These are phyloP conservation scores for Meiosimyza decipiens DNA, from an alignment of 2,888 invertebrate genomes.

Conservation along the genomic window DNA sequence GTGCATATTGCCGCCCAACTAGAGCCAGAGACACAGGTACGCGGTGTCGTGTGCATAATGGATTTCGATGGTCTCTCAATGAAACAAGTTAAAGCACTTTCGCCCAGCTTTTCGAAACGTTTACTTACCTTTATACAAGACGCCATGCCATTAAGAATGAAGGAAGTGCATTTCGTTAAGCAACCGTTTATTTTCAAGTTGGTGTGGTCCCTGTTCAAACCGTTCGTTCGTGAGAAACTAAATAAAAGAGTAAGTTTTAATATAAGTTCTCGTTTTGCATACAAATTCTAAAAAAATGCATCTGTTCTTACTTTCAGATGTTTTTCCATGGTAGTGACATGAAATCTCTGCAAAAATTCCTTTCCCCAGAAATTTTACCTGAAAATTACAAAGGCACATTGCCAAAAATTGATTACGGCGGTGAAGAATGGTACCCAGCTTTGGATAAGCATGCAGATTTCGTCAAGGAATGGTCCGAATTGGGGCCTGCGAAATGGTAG, in stretches of 20 bases:
- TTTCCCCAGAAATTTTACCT: constrained; percentile 77
- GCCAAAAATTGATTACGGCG: constrained; percentile 80
- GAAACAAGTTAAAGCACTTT: constrained; percentile 77
- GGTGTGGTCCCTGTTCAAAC: constrained; percentile 87
- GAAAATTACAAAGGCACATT: constrained; percentile 80
- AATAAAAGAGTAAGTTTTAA: constrained; percentile 75
- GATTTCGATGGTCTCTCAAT: constrained; percentile 83
- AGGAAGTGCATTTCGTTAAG: constrained; percentile 87
- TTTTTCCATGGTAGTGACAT: constrained; percentile 87
- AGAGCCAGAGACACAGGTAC: constrained; percentile 83
- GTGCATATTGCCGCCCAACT: constrained; percentile 81
- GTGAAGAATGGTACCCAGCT: constrained; percentile 81
- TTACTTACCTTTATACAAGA: constrained; percentile 86
- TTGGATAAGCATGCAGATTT: constrained; percentile 74
- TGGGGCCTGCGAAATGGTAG: constrained; percentile 72
- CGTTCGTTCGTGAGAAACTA: constrained; percentile 82
- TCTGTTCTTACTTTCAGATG: constrained; percentile 70
- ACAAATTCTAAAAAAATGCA: background rate
- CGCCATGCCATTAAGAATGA: constrained; percentile 85
- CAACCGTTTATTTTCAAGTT: constrained; percentile 86
- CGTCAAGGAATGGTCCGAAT: constrained; percentile 76
- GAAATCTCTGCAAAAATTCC: constrained; percentile 79
- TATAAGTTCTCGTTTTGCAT: background rate
- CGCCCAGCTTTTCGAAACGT: constrained; percentile 80
- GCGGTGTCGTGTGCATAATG: constrained; percentile 84